Evolutionary conservation across 2,888 invertebrate species (phyloP), one percentile per base, ranked within the genome.

Genomic region (Drosophila glabriapex): DNA sequence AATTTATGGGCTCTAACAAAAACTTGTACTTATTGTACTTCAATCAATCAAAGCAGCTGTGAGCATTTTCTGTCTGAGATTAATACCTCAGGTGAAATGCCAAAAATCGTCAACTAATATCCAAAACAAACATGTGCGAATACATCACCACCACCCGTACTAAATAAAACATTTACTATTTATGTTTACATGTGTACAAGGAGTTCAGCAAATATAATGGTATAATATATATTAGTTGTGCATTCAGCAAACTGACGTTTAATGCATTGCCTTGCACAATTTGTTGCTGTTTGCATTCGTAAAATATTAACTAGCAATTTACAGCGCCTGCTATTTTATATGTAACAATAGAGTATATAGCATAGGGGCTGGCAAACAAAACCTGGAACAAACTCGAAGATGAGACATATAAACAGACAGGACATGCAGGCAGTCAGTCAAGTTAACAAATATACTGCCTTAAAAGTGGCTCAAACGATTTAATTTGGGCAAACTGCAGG

Each of bases 301-400:
- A 85, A 89, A 90, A 90, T 90, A 90, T 87, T 87, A 89, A 87
- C 90, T 76, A 46, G 82, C 89, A 89, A 90, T 83, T 85, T 90
- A 86, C 86, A 88, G 76, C 65, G 85, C 88, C 89, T 83, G 90
- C 46, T 25, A 46, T 46, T 46, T 25, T 16, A 46, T 25, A 16
- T 46, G 25, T 16, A 25, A 16, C 25, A 25, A 16, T 4, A 16
- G 9, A 22, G 46, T 83, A 90, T 72, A 65, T 43, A 46, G 50
- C 62, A 74, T 80, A 71, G 74, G 87, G 77, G 68, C 65, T 62
- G 67, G 71, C 71, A 79, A 86, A 84, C 87, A 76, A 73, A 72
- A 66, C 41, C 43, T 64, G 60, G 19, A 41, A 46, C 49, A 19
- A 68, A 61, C 50, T 50, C 55, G 25, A 66, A 68, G 68, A 68